phyloP scores from a whole-genome alignment of 2,113 vertebrate genomes.

The Bubalus kerabau region DNA sequence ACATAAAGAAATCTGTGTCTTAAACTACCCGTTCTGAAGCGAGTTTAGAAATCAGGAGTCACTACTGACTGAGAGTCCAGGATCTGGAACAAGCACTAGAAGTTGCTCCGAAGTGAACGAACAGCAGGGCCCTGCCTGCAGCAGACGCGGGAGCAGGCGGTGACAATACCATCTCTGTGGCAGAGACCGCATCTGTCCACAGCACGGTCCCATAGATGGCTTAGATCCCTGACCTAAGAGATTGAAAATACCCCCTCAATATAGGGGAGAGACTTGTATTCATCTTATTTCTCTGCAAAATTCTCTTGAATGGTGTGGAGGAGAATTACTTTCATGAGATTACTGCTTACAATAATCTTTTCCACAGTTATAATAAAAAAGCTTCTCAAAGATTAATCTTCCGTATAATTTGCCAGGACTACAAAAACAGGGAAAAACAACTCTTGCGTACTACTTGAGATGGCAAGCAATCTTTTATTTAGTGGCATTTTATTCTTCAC shows the following conservation, averaged over 20 bases:
- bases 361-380: slow-evolving; percentile 2
- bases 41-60: background rate
- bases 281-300: background rate
- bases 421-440: background rate
- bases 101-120: background rate
- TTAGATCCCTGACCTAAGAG: background rate
- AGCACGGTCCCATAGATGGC: background rate
- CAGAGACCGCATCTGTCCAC: background rate
- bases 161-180: background rate
- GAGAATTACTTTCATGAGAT: background rate
- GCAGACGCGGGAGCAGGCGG: too few relatives aligned
- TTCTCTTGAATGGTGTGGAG: background rate
- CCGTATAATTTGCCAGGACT: slow-evolving; percentile 8
- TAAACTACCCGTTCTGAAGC: background rate
- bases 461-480: background rate
- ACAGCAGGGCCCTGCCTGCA: fast-evolving
- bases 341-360: slow-evolving; percentile 27
- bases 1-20: background rate
- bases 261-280: background rate
- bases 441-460: background rate
- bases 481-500: background rate
- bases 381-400: slow-evolving; percentile 7
- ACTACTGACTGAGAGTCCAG: background rate
- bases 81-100: background rate
- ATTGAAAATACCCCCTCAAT: background rate